These are phyloP conservation scores for Rhynchonycteris naso DNA, from an alignment of 2,797 vertebrate genomes.

Conservation along the genomic window DNA sequence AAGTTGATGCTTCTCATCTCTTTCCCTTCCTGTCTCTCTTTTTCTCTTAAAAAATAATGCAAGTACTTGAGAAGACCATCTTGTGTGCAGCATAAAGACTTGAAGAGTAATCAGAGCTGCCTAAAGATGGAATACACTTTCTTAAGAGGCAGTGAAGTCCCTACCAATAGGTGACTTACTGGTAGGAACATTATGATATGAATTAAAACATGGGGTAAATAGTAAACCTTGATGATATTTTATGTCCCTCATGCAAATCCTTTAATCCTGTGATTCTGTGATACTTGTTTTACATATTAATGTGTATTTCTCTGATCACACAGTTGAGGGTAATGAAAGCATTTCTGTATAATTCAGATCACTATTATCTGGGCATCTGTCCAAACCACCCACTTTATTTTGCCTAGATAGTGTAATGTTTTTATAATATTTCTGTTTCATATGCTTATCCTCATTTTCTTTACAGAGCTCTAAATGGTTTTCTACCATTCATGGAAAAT, in stretches of 20 bases:
- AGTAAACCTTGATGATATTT: constrained; percentile 9
- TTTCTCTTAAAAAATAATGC: background rate
- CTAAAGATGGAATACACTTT: background rate
- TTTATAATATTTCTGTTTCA: background rate
- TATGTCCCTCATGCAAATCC: background rate
- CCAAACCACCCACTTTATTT: background rate
- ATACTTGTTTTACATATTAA: background rate
- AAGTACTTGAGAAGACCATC: background rate
- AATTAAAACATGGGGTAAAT: background rate
- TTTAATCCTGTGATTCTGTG: background rate
- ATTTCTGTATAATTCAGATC: constrained; percentile 20
- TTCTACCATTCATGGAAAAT: background rate
- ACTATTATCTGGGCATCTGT: background rate
- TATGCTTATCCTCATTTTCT: background rate
- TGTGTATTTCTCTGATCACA: background rate
- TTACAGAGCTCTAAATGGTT: background rate
- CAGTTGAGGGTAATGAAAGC: constrained; percentile 3
- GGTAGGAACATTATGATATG: background rate
- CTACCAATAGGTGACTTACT: background rate
- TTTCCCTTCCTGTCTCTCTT: too few species aligned
- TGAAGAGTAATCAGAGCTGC: background rate
- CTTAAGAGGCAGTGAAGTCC: background rate
- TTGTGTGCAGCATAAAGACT: background rate
- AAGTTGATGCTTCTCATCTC: too few species aligned
- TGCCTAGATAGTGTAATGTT: background rate